Conservation (phyloP, 2,113 vertebrate genomes). For the Odobenus rosmarus region DNA sequence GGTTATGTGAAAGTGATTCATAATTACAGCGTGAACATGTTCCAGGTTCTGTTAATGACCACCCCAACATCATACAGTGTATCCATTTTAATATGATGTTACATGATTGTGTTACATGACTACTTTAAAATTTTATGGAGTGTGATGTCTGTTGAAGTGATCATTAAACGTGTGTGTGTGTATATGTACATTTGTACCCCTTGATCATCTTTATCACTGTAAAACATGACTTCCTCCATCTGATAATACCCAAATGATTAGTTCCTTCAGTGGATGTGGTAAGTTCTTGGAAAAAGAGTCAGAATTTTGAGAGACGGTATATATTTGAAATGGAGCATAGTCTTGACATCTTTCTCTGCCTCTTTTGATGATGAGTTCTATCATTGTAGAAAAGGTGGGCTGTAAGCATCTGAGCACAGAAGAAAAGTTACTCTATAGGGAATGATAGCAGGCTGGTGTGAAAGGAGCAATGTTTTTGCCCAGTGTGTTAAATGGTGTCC, state of each 20-base stretch:
- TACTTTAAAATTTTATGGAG: slow-evolving; percentile 54
- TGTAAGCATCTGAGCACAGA: background rate
- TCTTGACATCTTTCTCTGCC: slow-evolving; percentile 11
- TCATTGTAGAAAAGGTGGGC: background rate
- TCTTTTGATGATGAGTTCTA: background rate
- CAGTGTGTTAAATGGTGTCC: background rate
- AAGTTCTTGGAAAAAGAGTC: slow-evolving; percentile 21
- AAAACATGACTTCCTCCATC: background rate
- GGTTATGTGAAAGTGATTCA: slow-evolving; percentile 65
- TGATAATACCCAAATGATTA: background rate
- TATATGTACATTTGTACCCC: background rate
- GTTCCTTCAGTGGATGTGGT: background rate
- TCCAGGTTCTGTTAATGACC: slow-evolving; percentile 58
- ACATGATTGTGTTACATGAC: background rate
- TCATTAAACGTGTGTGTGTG: background rate
- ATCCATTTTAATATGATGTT: slow-evolving; percentile 41
- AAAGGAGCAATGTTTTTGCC: background rate
- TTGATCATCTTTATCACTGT: background rate
- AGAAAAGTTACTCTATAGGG: background rate
- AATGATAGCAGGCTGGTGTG: background rate
- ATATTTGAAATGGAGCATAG: background rate
- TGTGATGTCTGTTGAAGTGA: slow-evolving; percentile 25
- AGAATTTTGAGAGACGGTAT: background rate
- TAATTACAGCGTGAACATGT: slow-evolving; percentile 60
- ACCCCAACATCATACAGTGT: background rate